Conservation (phyloP, 1,140 invertebrate species). For the Berghia stephanieae region DNA sequence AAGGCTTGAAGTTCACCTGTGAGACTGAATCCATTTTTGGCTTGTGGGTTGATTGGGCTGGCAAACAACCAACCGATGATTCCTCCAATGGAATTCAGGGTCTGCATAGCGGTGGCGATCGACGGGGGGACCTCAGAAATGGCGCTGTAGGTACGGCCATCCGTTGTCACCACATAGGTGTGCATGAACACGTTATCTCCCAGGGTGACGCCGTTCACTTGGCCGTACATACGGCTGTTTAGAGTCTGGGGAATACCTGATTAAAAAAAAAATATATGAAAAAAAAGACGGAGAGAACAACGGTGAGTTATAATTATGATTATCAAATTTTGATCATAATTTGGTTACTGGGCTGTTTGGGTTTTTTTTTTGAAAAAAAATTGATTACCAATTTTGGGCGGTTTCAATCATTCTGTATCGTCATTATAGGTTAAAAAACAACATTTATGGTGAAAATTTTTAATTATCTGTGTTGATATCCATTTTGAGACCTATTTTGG, state of each 20-base stretch:
- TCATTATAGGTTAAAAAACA: no score
- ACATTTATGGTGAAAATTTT: no score
- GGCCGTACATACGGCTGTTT: constrained; percentile 83
- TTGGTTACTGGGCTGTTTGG: no score
- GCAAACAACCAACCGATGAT: constrained; percentile 94
- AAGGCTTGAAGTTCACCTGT: constrained; percentile 70
- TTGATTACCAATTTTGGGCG: no score
- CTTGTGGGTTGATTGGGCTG: constrained; percentile 74
- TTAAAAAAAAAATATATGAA: no score
- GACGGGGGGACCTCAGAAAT: constrained; percentile 79
- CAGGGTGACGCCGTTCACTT: constrained; percentile 79
- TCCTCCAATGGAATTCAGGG: constrained; percentile 80
- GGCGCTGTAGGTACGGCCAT: constrained; percentile 90
- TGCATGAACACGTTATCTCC: constrained; percentile 84
- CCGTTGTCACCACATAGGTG: constrained; percentile 88
- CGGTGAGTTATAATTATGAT: no score
- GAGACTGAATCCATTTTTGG: constrained; percentile 86
- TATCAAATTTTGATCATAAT: no score
- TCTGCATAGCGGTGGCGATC: constrained; percentile 82
- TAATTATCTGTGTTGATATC: no score
- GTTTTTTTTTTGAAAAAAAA: no score
- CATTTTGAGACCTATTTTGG: no score
- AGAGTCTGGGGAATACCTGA: constrained; percentile 82
- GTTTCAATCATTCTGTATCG: no score
- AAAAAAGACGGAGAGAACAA: no score